Base-by-base conservation (phyloP, 2,797 vertebrate genomes). In the Spondyliosoma cantharus region DNA sequence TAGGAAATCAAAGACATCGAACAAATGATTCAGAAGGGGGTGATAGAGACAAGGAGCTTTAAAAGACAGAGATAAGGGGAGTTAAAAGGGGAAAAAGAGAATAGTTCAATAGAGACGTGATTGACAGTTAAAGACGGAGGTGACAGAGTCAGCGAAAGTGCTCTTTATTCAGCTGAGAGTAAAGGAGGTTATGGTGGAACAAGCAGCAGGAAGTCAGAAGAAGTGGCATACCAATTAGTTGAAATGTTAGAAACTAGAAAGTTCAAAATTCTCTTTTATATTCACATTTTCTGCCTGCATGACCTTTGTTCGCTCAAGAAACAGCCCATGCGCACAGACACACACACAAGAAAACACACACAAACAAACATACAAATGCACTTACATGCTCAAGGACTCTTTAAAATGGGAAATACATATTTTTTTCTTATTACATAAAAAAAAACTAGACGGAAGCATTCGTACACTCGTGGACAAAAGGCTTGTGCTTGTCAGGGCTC, bases 1-100 rank as follows among this genome's bases (percentile, higher is more conserved):
- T 52, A 42, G 66, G 56, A 86, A 89, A 92, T 89, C 82, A 93
- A 92, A 90, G 83, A 80, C 63, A 20, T 22, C 0, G 77, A 82
- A 84, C 84, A 90, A 90, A 89, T 74, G 68, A 86, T 71, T 85
- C 62, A 50, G 71, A 58, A 49, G 50, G 69, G 62, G 65, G 57
- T 50, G 81, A 74, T 24, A 32, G 73, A 84, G 76, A 84, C 74
- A 70, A 87, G 77, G 71, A 42, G 63, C 53, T 76, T 84, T 61
- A 86, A 82, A 85, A 83, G 83, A 68, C 42, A 62, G 67, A 64
- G 74, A 82, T 85, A 81, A 76, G 29, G 43, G 54, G 43, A 86
- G 84, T 83, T 82, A 86, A 90, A 91, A 83, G 60, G 49, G 46
- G 50, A 42, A 48, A 42, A 72, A 71, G 53, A 66, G 80, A 71